A percentile compares a stretch with the other conserved stretches of the same genome.
phyloP scores from a whole-genome alignment of 2,888 invertebrate species.

The Creontiades dilutus region DNA sequence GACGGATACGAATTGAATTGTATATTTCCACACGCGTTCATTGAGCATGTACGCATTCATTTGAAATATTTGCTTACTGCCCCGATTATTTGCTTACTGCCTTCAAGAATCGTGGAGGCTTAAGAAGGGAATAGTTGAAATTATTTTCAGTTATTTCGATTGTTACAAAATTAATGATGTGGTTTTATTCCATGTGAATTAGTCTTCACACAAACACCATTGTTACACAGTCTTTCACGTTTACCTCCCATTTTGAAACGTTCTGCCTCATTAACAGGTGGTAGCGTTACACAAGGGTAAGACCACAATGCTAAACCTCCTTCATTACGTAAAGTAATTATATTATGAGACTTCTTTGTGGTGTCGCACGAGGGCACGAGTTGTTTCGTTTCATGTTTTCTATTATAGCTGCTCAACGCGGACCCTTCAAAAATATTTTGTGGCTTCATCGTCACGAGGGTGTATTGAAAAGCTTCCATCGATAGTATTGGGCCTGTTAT shows the following conservation, averaged over 20 bases:
- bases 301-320: neutral
- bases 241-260: no score
- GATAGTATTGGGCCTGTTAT: slow-evolving; percentile 27
- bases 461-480: slow-evolving; percentile 9
- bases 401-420: neutral
- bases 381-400: neutral
- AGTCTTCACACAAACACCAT: neutral
- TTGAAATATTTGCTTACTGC: no score
- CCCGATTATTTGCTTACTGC: no score
- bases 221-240: no score
- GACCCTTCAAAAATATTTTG: neutral
- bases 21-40: no score
- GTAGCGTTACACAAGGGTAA: neutral
- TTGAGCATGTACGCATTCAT: no score
- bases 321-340: slow-evolving; percentile 39
- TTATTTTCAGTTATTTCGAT: no score
- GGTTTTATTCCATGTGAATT: neutral
- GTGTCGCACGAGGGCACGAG: neutral
- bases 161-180: neutral
- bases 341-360: neutral
- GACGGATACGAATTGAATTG: no score
- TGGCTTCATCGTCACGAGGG: slow-evolving; percentile 15
- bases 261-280: neutral
- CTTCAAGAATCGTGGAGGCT: no score
- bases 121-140: no score